These are phyloP conservation scores for Drosophila takahashii DNA, from an alignment of 1,140 invertebrate species.

Conservation along the genomic window DNA sequence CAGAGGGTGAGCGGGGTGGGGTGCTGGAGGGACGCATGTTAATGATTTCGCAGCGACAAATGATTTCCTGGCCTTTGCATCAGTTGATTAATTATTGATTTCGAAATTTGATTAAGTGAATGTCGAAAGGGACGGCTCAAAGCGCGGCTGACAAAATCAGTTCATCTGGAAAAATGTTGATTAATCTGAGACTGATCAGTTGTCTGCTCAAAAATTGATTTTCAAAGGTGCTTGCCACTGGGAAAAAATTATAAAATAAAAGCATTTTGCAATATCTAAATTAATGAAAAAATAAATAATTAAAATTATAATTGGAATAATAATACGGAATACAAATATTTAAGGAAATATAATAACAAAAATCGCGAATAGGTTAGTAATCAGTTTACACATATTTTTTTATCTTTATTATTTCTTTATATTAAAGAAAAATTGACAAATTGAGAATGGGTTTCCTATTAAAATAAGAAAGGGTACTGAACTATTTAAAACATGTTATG, in stretches of 20 bases:
- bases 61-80: constrained; percentile 65
- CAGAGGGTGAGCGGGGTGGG: constrained; percentile 16
- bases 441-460: no score
- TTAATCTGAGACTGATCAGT: constrained; percentile 31
- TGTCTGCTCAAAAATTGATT: neutral
- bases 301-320: no score
- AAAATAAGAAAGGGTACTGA: no score
- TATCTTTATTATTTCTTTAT: no score
- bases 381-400: no score
- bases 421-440: no score
- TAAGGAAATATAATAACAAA: no score
- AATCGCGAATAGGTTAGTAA: no score
- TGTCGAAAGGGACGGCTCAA: constrained; percentile 24
- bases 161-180: constrained; percentile 45
- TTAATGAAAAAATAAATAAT: neutral
- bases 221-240: neutral
- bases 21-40: constrained; percentile 33
- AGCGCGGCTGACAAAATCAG: constrained; percentile 35
- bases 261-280: neutral
- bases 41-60: constrained; percentile 55
- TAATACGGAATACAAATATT: no score
- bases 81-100: constrained; percentile 82
- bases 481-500: no score
- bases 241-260: no score
- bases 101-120: constrained; percentile 70